A percentile compares a stretch with the other conserved stretches of the same genome.
phyloP scores from a whole-genome alignment of 2,888 invertebrate species.

The Plagodis pulveraria region DNA sequence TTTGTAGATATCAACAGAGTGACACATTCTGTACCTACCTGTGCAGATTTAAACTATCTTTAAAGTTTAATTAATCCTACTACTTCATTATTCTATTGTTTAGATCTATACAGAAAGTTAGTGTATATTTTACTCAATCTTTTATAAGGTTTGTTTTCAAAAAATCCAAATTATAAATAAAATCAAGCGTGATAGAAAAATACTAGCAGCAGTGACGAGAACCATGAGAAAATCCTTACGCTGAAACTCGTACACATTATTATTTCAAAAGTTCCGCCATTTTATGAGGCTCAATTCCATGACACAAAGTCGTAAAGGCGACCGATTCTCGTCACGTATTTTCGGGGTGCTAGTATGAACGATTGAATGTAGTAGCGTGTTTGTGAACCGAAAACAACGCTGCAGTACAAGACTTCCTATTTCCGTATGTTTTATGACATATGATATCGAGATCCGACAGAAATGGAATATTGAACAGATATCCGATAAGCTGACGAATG shows the following conservation, averaged over 20 bases:
- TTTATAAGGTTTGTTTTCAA: too few species aligned
- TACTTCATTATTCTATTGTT: too few species aligned
- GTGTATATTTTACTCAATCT: too few species aligned
- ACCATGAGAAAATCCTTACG: conserved; percentile 4
- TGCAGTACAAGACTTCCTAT: conserved; percentile 34
- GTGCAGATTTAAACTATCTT: too few species aligned
- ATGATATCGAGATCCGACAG: conserved; percentile 10
- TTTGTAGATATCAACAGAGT: too few species aligned
- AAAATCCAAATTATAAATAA: too few species aligned
- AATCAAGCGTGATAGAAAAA: too few species aligned
- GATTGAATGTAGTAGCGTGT: conserved; percentile 45
- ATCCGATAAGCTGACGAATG: background rate
- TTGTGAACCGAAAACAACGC: conserved; percentile 37
- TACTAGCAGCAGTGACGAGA: background rate
- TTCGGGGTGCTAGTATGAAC: conserved; percentile 41
- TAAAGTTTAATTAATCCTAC: too few species aligned
- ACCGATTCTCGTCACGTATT: conserved; percentile 51
- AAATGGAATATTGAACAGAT: background rate
- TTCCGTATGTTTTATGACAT: conserved; percentile 35
- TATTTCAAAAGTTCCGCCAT: conserved; percentile 27
- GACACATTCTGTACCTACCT: too few species aligned
- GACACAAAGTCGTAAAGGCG: conserved; percentile 46
- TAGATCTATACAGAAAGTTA: too few species aligned
- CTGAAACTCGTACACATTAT: conserved; percentile 15
- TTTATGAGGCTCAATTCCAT: conserved; percentile 35